Evolutionary conservation across 2,113 vertebrate genomes (phyloP).

Genomic region (Coptodon bakossiorum): DNA sequence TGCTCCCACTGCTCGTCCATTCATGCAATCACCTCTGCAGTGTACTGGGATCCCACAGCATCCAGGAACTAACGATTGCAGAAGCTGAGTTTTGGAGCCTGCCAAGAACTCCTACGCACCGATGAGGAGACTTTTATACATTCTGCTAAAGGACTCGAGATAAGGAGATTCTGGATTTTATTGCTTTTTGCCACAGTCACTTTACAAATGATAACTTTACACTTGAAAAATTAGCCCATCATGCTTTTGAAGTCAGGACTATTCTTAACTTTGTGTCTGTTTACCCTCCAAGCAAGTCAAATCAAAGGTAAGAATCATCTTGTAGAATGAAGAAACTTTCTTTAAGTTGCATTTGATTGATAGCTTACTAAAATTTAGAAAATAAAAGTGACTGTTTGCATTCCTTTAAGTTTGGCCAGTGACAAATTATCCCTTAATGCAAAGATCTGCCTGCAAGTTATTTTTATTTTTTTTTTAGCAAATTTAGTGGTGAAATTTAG

Average conservation of each 20-base stretch:
- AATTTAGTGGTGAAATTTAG: background rate
- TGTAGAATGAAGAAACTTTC: background rate
- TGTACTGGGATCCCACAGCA: constrained; percentile 17
- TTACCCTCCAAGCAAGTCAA: constrained; percentile 80
- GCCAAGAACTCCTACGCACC: background rate
- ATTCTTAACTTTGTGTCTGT: constrained; percentile 77
- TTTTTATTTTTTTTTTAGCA: background rate
- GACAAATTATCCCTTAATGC: background rate
- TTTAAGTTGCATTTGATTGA: background rate
- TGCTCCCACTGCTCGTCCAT: constrained; percentile 2
- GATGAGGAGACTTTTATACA: constrained; percentile 3
- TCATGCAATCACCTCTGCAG: constrained; percentile 5
- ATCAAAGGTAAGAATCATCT: constrained; percentile 81
- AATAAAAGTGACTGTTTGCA: background rate
- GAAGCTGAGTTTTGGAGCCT: background rate
- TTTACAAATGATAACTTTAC: constrained; percentile 53
- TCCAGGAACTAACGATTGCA: constrained; percentile 18
- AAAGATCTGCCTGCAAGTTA: background rate
- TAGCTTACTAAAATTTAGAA: background rate
- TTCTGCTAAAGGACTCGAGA: constrained; percentile 9
- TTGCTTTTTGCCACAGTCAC: background rate
- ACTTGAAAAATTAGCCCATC: constrained; percentile 60
- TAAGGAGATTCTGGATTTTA: constrained; percentile 33
- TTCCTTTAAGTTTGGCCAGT: background rate
- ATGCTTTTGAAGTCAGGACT: constrained; percentile 84